A percentile compares a stretch with the other conserved stretches of the same genome.
These are phyloP conservation scores for Aphidius gifuensis DNA, from an alignment of 1,140 invertebrate species.

Conservation along the genomic window DNA sequence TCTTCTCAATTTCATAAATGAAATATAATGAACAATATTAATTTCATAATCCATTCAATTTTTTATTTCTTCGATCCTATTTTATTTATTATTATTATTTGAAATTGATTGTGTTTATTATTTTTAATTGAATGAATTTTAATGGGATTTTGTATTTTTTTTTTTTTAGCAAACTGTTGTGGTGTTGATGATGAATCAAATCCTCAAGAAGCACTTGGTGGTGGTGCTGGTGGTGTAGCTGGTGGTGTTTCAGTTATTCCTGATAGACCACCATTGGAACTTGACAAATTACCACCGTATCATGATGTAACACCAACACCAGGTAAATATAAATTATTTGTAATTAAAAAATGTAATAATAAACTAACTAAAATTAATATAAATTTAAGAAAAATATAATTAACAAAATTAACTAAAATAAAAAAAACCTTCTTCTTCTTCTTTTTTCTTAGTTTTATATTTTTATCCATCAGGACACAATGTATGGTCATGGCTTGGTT, in stretches of 20 bases:
- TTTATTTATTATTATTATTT: constrained; percentile 8
- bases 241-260: constrained; percentile 52
- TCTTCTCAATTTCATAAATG: constrained; percentile 11
- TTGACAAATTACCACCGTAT: constrained; percentile 55
- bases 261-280: constrained; percentile 51
- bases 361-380: too few species aligned
- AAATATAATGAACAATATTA: constrained; percentile 2
- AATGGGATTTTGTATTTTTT: constrained; percentile 5
- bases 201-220: constrained; percentile 36
- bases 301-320: constrained; percentile 53
- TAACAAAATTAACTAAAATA: too few species aligned
- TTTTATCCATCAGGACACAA: constrained; percentile 43
- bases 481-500: constrained; percentile 66
- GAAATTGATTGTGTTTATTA: not conserved
- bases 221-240: constrained; percentile 37
- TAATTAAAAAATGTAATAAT: not conserved
- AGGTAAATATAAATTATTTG: constrained; percentile 37
- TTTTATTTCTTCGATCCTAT: not conserved
- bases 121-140: not conserved
- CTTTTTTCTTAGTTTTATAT: too few species aligned
- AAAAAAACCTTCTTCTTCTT: too few species aligned
- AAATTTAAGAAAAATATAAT: not conserved
- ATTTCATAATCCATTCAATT: constrained; percentile 1
- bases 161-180: constrained; percentile 46
- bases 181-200: constrained; percentile 42